These are phyloP conservation scores for Lepidurus apus DNA, from an alignment of 1,140 invertebrate genomes.

Conservation along the genomic window DNA sequence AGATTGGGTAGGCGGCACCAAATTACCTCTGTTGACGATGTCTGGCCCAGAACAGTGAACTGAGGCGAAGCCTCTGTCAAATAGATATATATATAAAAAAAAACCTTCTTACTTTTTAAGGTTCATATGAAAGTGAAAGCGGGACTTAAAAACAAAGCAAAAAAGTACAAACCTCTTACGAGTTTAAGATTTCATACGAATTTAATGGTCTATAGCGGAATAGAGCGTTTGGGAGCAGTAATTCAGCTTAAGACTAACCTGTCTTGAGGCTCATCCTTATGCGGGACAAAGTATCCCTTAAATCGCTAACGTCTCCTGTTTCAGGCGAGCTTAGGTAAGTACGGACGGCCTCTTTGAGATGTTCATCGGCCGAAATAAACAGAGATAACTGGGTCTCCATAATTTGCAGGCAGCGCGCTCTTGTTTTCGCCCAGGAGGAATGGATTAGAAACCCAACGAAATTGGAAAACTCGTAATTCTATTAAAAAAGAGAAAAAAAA, in stretches of 20 bases:
- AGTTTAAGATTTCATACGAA: neutral
- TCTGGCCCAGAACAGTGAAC: too few relatives aligned
- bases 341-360: neutral
- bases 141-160: too few relatives aligned
- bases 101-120: neutral
- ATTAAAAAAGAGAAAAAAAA: too few relatives aligned
- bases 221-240: neutral
- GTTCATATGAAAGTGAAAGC: neutral
- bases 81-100: neutral
- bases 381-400: neutral
- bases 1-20: neutral
- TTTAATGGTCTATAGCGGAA: neutral
- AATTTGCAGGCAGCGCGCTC: neutral
- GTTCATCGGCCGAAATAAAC: neutral
- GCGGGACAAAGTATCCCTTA: neutral
- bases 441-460: too few relatives aligned
- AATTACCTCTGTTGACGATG: neutral
- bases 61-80: neutral
- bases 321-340: neutral
- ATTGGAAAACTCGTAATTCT: too few relatives aligned
- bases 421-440: too few relatives aligned
- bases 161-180: neutral
- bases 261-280: conserved; percentile 7
- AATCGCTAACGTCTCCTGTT: neutral
- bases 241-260: neutral